Conservation (phyloP, 1,140 invertebrate species). For the Wiebesia pumilae region DNA sequence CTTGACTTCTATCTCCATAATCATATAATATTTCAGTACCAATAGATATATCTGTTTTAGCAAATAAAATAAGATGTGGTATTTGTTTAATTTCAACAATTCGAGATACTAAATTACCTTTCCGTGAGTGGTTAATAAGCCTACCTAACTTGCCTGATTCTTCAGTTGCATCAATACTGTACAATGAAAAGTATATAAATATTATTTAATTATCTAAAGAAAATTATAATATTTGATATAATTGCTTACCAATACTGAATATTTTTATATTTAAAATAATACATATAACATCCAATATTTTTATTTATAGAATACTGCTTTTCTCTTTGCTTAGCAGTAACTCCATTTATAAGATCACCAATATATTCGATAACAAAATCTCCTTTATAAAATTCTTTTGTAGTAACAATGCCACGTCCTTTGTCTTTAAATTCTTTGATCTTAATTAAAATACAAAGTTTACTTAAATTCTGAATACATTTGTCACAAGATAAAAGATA, state of each 20-base stretch:
- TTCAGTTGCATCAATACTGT: conserved; percentile 95
- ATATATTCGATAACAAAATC: conserved; percentile 98
- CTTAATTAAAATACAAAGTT: conserved; percentile 66
- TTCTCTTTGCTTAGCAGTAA: conserved; percentile 90
- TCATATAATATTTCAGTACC: conserved; percentile 97
- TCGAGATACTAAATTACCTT: conserved; percentile 93
- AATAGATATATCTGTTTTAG: conserved; percentile 88
- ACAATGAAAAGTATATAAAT: conserved; percentile 58
- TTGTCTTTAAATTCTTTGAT: conserved; percentile 82
- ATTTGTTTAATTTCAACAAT: conserved; percentile 84
- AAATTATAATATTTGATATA: conserved; percentile 42
- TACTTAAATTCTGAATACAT: neutral
- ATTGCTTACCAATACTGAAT: conserved; percentile 92
- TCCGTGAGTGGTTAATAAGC: conserved; percentile 96
- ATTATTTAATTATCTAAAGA: neutral
- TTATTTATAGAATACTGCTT: conserved; percentile 88
- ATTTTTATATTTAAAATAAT: conserved; percentile 95
- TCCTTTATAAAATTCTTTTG: conserved; percentile 85
- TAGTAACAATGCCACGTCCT: conserved; percentile 87
- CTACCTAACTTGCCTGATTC: conserved; percentile 92
- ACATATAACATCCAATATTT: conserved; percentile 98
- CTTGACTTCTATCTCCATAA: conserved; percentile 96
- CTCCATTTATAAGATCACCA: conserved; percentile 92
- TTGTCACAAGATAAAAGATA: conserved; percentile 15
- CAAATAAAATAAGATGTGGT: conserved; percentile 92